Conservation (phyloP, 2,888 invertebrate species). For the Hydraecia micacea region DNA sequence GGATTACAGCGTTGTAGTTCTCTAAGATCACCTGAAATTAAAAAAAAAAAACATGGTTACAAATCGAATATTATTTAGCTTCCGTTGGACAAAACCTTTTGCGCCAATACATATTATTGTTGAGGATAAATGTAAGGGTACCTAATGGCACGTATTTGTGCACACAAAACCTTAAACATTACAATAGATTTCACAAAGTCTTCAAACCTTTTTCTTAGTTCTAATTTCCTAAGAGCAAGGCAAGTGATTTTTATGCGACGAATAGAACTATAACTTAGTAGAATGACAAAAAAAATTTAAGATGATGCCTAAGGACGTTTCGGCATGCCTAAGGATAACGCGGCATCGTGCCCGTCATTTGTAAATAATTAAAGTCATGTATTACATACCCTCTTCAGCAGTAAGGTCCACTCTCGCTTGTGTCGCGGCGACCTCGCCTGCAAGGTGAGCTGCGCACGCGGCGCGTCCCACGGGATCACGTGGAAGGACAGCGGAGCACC, state of each 20-base stretch:
- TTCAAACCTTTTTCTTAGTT: background rate
- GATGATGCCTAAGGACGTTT: background rate
- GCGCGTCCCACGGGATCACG: constrained; percentile 98
- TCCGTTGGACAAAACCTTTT: too few species aligned
- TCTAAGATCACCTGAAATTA: constrained; percentile 95
- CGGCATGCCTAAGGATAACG: background rate
- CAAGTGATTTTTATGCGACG: background rate
- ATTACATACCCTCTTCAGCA: constrained; percentile 87
- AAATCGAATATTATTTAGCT: background rate
- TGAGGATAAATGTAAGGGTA: background rate
- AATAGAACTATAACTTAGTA: background rate
- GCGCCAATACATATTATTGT: background rate
- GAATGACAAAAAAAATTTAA: too few species aligned
- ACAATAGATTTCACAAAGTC: background rate
- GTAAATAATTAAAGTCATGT: background rate
- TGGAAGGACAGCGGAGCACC: constrained; percentile 98
- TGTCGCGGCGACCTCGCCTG: constrained; percentile 95
- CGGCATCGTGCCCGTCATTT: background rate
- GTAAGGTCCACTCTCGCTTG: constrained; percentile 93
- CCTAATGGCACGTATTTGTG: background rate
- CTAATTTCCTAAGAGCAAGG: background rate
- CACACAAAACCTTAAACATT: background rate
- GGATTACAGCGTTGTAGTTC: constrained; percentile 97
- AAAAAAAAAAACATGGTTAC: background rate
- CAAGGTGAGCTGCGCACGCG: constrained; percentile 96